Evolutionary conservation across 1,140 invertebrate genomes (phyloP), one percentile per base, ranked within the genome.

Genomic region (Sarcophaga bullata): DNA sequence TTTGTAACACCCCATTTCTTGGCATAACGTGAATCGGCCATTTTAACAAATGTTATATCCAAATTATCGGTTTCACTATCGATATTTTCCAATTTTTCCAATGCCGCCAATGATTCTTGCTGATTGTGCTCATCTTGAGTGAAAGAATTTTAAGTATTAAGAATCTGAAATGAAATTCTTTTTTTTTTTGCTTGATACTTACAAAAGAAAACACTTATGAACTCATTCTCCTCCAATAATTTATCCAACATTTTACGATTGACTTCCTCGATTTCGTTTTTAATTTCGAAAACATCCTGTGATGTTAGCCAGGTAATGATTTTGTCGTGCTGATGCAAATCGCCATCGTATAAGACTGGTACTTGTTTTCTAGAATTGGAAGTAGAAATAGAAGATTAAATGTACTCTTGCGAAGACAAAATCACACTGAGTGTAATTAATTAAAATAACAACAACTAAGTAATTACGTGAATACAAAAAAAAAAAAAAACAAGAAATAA

Each of bases 251-350:
- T 98, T 91, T 98, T 97, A 68, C 95, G 93, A 89, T 98, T 98
- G 0, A 98, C 97, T 90, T 98, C 97, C 90, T 98, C 97, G 87
- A 98, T 98, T 93, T 98, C 97, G 90, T 98, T 97, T 92, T 97
- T 97, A 52, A 98, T 95, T 91, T 98, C 96, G 91, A 98, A 98
- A 37, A 97, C 96, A 90, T 98, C 97, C 89, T 98, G 96, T 13
- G 96, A 97, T 10, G 97, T 98, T 13, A 98, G 90, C 97, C 97
- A 98, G 83, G 94, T 92, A 0, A 97, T 91, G 47, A 98, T 94
- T 88, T 94, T 95, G 73, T 97, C 96, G 76, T 96, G 95, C 90
- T 98, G 96, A 73, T 93, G 94, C 49, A 98, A 89, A 89, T 98
- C 97, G n/a, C 97, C 97, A 85, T 98, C 97, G 86, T 97, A 98